These are phyloP conservation scores for Ficedula albicollis DNA, from an alignment of 2,797 vertebrate species.

Conservation along the genomic window DNA sequence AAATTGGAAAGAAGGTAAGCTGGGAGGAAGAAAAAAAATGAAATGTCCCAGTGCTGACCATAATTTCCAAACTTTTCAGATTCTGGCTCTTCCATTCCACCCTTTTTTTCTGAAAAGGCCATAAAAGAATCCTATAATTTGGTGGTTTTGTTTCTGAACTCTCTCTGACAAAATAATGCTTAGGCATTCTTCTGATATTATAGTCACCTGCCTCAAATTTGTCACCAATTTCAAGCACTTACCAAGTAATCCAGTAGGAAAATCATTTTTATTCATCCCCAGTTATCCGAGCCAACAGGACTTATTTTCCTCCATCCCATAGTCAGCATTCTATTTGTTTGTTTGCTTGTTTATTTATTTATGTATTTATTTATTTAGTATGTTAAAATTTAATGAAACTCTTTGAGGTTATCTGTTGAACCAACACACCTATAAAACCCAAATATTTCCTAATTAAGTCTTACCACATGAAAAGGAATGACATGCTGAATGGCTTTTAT, in stretches of 20 bases:
- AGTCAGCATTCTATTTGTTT: background rate
- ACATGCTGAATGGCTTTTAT: background rate
- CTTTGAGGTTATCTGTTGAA: background rate
- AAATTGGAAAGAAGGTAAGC: rapidly evolving
- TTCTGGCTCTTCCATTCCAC: rapidly evolving
- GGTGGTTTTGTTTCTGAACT: background rate
- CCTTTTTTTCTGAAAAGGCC: background rate
- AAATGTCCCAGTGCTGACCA: too few relatives aligned
- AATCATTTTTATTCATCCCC: background rate
- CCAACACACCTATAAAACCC: background rate
- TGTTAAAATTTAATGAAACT: background rate
- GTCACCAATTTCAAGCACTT: background rate
- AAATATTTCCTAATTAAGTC: background rate
- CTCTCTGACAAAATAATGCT: background rate
- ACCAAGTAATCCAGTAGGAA: background rate
- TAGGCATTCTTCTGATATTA: too few relatives aligned
- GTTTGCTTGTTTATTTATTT: rapidly evolving
- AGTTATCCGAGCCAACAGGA: background rate
- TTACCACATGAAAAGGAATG: background rate
- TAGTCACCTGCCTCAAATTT: background rate
- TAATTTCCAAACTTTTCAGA: background rate
- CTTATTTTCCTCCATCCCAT: background rate
- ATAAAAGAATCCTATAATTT: background rate
- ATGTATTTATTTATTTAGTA: rapidly evolving
- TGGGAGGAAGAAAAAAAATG: background rate